Percentiles rank a stretch among this genome's conserved stretches.
These are phyloP conservation scores for Calliopsis andreniformis DNA, from an alignment of 1,140 invertebrate species.

Conservation along the genomic window DNA sequence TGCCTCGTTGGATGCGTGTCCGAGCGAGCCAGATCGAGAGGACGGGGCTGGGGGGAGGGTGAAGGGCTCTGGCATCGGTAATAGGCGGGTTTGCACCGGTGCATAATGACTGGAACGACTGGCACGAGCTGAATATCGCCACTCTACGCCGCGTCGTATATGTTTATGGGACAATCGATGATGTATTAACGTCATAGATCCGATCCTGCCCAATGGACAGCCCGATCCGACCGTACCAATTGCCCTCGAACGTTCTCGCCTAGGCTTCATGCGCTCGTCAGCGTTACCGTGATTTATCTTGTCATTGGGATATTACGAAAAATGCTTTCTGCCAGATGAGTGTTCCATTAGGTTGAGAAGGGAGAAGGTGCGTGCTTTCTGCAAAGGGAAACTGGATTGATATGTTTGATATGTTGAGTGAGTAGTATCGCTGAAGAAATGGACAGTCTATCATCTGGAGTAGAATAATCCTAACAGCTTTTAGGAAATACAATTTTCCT, in stretches of 20 bases:
- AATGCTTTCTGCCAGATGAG: too few species aligned
- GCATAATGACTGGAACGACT: constrained; percentile 66
- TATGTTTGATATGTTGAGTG: too few species aligned
- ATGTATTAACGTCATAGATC: constrained; percentile 70
- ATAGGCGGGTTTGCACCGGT: constrained; percentile 51
- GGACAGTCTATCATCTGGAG: too few species aligned
- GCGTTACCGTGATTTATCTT: constrained; percentile 26
- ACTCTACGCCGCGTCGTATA: constrained; percentile 47
- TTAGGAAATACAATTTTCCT: too few species aligned
- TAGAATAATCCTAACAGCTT: too few species aligned
- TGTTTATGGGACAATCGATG: constrained; percentile 68
- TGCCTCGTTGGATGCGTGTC: background rate
- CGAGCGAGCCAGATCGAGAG: background rate
- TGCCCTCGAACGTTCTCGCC: constrained; percentile 23
- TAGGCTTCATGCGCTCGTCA: constrained; percentile 27
- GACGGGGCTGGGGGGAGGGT: too few species aligned
- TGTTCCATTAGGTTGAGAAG: background rate
- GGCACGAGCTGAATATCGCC: constrained; percentile 58
- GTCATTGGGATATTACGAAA: constrained; percentile 19
- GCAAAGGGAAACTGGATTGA: too few species aligned
- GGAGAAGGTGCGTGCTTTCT: too few species aligned
- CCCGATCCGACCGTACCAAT: constrained; percentile 28
- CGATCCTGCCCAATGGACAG: constrained; percentile 16
- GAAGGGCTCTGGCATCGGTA: constrained; percentile 20
- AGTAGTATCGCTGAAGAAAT: too few species aligned